Conservation (phyloP, 2,888 invertebrate species). For the Drosophila nr. medialis region DNA sequence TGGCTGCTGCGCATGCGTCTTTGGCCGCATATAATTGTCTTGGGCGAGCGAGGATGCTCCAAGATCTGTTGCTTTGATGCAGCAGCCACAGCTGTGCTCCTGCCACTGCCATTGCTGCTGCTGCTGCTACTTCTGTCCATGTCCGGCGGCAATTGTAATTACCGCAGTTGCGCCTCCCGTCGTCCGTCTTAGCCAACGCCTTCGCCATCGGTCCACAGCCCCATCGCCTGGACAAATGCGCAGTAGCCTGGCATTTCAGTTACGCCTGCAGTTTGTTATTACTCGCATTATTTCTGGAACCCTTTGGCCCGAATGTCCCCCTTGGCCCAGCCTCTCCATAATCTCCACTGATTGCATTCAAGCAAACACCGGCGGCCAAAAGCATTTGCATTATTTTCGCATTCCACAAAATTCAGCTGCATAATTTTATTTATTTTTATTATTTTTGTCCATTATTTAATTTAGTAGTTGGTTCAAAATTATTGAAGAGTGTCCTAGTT, state of each 20-base stretch:
- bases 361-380: constrained; percentile 64
- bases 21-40: constrained; percentile 79
- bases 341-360: constrained; percentile 69
- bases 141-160: constrained; percentile 83
- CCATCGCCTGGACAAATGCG: constrained; percentile 70
- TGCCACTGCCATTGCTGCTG: constrained; percentile 33
- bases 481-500: constrained; percentile 47
- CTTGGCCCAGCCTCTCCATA: constrained; percentile 33
- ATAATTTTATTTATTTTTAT: constrained; percentile 53
- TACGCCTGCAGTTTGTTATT: constrained; percentile 79
- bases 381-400: constrained; percentile 74
- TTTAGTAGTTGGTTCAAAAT: constrained; percentile 51
- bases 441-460: constrained; percentile 44
- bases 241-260: constrained; percentile 80
- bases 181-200: constrained; percentile 76
- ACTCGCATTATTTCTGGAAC: constrained; percentile 74
- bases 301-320: constrained; percentile 48
- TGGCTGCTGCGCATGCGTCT: constrained; percentile 71
- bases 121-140: constrained; percentile 65
- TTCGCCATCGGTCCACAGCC: constrained; percentile 53
- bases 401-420: constrained; percentile 65
- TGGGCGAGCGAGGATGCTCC: constrained; percentile 68
- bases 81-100: constrained; percentile 57
- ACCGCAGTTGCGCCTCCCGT: constrained; percentile 81
- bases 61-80: constrained; percentile 58